Conservation (phyloP, 2,797 vertebrate species). For the Falco biarmicus region DNA sequence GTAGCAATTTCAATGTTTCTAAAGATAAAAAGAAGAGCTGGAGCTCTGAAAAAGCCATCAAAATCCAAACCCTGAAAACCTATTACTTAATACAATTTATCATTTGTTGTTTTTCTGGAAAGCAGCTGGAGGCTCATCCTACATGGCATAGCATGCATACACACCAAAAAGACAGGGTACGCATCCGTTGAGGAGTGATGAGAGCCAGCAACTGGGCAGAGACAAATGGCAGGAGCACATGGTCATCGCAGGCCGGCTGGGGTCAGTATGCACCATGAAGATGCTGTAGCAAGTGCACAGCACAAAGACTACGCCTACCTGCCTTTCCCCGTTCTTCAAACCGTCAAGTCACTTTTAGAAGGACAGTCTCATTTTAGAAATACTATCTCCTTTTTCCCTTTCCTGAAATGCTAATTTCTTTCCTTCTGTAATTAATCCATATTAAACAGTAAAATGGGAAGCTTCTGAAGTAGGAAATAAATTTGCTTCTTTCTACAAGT, state of each 20-base stretch:
- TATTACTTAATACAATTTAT: conserved; percentile 24
- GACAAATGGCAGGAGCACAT: background rate
- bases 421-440: background rate
- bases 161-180: background rate
- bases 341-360: background rate
- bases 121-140: background rate
- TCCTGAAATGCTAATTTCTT: background rate
- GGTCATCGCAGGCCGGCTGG: fast-evolving
- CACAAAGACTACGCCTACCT: background rate
- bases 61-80: conserved; percentile 30
- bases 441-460: background rate
- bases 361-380: background rate
- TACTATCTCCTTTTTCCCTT: background rate
- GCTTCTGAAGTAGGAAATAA: background rate
- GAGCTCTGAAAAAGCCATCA: background rate
- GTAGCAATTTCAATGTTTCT: conserved; percentile 19
- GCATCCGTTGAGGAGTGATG: background rate
- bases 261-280: background rate
- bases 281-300: background rate
- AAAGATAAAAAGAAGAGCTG: conserved; percentile 52
- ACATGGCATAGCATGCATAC: background rate
- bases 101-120: background rate
- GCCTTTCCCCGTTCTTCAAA: background rate
- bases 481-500: background rate
- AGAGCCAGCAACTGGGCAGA: background rate